phyloP scores from a whole-genome alignment of 2,113 vertebrate genomes.

The Jaculus jaculus region DNA sequence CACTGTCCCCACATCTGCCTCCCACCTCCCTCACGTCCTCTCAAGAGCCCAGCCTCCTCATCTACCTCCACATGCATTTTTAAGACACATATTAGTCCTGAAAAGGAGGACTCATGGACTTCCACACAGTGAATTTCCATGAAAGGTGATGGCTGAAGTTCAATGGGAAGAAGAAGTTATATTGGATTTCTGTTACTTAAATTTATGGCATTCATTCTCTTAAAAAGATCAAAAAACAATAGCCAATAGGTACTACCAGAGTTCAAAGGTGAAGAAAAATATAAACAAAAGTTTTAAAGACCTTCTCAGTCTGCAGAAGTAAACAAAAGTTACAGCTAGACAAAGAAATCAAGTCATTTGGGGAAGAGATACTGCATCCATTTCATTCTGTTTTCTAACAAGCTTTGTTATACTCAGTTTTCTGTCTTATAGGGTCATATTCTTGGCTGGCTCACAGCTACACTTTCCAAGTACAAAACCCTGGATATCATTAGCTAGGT shows the following conservation, averaged over 20 bases:
- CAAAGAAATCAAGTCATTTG: not conserved
- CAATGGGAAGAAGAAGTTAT: not conserved
- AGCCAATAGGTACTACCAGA: not conserved
- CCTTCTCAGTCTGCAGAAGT: not conserved
- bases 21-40: not conserved
- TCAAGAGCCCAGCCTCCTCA: not conserved
- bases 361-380: not conserved
- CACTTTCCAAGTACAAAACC: slow-evolving; percentile 45
- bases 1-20: not conserved
- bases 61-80: not conserved
- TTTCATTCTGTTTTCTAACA: not conserved
- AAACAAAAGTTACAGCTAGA: not conserved
- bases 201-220: not conserved
- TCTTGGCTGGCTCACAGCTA: slow-evolving; percentile 11
- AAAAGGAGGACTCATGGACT: not conserved
- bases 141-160: not conserved
- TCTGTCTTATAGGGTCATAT: slow-evolving; percentile 13
- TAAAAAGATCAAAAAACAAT: not conserved
- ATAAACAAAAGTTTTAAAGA: not conserved
- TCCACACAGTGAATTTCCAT: not conserved
- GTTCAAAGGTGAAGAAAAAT: slow-evolving; percentile 21
- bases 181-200: not conserved
- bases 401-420: not conserved
- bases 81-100: not conserved
- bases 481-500: slow-evolving; percentile 68